phyloP scores from a whole-genome alignment of 2,888 invertebrate genomes.

The Marronus borbonicus region DNA sequence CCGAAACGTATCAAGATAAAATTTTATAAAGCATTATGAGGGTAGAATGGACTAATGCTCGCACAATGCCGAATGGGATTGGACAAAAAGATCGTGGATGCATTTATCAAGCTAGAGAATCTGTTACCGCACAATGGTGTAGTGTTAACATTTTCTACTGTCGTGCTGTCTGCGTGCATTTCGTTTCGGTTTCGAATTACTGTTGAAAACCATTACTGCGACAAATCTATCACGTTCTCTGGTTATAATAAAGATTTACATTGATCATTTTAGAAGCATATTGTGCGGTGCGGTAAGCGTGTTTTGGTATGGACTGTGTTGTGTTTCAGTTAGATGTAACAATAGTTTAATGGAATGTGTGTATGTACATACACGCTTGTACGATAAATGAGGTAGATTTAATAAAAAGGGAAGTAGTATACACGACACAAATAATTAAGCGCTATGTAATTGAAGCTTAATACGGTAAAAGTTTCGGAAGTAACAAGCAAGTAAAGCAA shows the following conservation, averaged over 20 bases:
- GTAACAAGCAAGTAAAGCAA: too few species aligned
- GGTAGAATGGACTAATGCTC: constrained; percentile 35
- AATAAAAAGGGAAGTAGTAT: too few species aligned
- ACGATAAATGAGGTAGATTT: too few species aligned
- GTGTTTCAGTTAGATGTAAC: not conserved
- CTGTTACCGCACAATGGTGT: constrained; percentile 49
- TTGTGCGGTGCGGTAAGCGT: constrained; percentile 1
- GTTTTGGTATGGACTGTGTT: constrained; percentile 2
- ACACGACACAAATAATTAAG: too few species aligned
- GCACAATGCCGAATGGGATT: constrained; percentile 38
- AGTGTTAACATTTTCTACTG: constrained; percentile 48
- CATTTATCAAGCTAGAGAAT: constrained; percentile 45
- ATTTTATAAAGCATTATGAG: constrained; percentile 45
- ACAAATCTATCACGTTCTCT: constrained; percentile 45
- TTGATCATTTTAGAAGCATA: constrained; percentile 49
- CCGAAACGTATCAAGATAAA: constrained; percentile 41
- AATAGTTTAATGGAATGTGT: constrained; percentile 5
- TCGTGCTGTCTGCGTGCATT: constrained; percentile 45
- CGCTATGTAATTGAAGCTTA: too few species aligned
- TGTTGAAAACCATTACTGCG: constrained; percentile 44
- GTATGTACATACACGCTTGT: not conserved
- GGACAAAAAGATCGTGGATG: constrained; percentile 50
- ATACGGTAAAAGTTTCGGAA: too few species aligned
- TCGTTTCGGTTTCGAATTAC: constrained; percentile 49
- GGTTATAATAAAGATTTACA: constrained; percentile 48